Evolutionary conservation across 2,113 vertebrate genomes (phyloP).

Genomic region (Glaucomys volans): DNA sequence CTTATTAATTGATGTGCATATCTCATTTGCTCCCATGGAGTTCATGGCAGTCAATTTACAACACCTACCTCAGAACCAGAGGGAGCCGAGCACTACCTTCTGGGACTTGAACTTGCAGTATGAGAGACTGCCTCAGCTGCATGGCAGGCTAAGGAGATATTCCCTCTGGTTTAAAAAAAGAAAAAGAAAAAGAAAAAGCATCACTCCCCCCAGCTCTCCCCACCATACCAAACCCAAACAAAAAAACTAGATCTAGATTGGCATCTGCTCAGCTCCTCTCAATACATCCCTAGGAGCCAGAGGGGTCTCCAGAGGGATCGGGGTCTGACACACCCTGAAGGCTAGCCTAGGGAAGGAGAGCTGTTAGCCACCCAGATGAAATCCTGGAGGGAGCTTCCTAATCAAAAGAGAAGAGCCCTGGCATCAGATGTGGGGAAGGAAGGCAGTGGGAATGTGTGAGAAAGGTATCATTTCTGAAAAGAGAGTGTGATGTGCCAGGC

Average conservation of each 20-base stretch:
- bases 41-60: slow-evolving; percentile 15
- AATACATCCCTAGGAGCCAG: neutral
- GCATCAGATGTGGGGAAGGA: neutral
- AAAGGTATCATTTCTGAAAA: slow-evolving; percentile 40
- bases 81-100: slow-evolving; percentile 1
- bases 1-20: neutral
- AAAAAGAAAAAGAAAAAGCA: neutral
- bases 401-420: slow-evolving; percentile 53
- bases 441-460: neutral
- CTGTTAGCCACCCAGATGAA: neutral
- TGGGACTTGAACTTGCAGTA: slow-evolving; percentile 1
- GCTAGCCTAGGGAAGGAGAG: slow-evolving; percentile 62
- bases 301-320: neutral
- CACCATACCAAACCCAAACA: neutral
- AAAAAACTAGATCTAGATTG: neutral
- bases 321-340: slow-evolving; percentile 55
- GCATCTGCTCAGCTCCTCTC: neutral
- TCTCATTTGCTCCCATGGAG: neutral
- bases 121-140: neutral
- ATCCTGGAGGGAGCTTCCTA: neutral
- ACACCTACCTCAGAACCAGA: slow-evolving; percentile 25
- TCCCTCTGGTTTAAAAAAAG: slow-evolving; percentile 6
- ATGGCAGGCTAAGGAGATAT: neutral
- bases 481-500: slow-evolving; percentile 6
- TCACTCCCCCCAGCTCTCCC: too few species aligned